phyloP scores from a whole-genome alignment of 2,113 vertebrate genomes.

The Psephotus haematonotus region DNA sequence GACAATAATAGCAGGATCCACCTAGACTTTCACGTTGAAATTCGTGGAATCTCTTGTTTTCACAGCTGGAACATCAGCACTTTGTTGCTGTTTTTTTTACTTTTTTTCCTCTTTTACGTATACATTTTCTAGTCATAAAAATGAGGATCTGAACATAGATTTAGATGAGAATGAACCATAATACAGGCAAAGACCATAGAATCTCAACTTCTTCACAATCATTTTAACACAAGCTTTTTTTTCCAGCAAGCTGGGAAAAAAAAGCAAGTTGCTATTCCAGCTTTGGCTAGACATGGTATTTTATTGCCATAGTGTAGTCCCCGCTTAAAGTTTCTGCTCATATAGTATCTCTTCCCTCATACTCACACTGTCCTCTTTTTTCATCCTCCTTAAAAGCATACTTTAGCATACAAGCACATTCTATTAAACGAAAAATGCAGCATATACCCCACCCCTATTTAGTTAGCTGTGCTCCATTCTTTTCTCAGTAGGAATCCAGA shows the following conservation, averaged over 20 bases:
- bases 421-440: not conserved
- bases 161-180: not conserved
- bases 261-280: not conserved
- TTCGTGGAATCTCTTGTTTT: not conserved
- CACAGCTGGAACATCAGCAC: not conserved
- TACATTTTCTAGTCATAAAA: not conserved
- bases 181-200: not conserved
- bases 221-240: not conserved
- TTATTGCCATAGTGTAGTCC: not conserved
- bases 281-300: not conserved
- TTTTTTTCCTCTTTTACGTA: not conserved
- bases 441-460: not conserved
- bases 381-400: not conserved
- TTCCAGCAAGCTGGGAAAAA: not conserved
- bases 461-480: not conserved
- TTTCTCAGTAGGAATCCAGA: not conserved
- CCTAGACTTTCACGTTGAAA: not conserved
- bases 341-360: not conserved
- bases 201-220: not conserved
- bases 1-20: not conserved
- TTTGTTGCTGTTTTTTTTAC: rapidly evolving
- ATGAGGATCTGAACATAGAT: not conserved
- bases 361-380: not conserved
- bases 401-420: not conserved
- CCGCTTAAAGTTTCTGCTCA: not conserved